phyloP scores from a whole-genome alignment of 1,140 invertebrate genomes.

The Armadillidium nasatum region DNA sequence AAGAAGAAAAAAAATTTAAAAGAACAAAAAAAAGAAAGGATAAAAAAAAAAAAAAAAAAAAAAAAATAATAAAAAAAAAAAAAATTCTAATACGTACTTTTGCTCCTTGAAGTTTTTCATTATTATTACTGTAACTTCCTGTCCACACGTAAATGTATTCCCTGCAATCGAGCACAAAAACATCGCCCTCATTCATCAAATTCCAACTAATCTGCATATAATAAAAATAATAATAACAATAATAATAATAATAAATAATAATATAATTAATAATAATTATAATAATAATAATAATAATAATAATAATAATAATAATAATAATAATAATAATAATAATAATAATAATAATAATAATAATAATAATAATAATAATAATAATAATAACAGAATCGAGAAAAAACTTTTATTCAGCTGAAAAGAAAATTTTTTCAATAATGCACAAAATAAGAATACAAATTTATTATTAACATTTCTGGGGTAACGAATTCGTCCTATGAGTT shows the following conservation, averaged over 20 bases:
- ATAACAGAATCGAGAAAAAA: neutral
- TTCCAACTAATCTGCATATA: constrained; percentile 61
- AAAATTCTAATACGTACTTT: constrained; percentile 44
- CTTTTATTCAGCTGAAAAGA: no score
- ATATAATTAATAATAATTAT: neutral
- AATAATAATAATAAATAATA: constrained; percentile 26
- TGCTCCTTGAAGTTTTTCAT: constrained; percentile 62
- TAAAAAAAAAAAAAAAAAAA: no score
- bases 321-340: no score
- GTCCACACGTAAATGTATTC: constrained; percentile 71
- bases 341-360: neutral
- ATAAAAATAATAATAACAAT: no score
- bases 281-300: neutral
- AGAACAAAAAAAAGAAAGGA: no score
- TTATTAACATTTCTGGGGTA: no score
- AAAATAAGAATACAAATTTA: no score
- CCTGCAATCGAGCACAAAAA: constrained; percentile 69
- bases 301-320: neutral
- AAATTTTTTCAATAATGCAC: no score
- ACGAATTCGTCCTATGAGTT: no score
- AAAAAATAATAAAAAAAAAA: no score
- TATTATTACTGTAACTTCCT: constrained; percentile 64
- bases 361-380: neutral
- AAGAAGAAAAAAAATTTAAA: no score
- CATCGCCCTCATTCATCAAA: constrained; percentile 77